Conservation (phyloP, 2,888 invertebrate species). For the Lasiommata megera region DNA sequence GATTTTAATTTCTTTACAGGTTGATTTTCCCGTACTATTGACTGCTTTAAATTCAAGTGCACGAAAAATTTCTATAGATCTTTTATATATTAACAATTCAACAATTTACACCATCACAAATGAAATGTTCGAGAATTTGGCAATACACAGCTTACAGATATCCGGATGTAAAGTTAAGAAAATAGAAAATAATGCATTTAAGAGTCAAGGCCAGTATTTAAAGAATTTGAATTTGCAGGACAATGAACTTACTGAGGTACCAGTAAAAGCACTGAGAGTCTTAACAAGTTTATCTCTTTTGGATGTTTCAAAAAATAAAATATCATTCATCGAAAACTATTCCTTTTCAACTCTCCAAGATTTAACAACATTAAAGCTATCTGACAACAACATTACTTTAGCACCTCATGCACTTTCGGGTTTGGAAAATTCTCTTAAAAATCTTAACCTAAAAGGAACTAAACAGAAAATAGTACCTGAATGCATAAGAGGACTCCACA, state of each 20-base stretch:
- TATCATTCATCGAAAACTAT: conserved; percentile 86
- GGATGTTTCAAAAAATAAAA: conserved; percentile 92
- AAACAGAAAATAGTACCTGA: conserved; percentile 90
- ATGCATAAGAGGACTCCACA: conserved; percentile 88
- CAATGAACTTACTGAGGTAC: conserved; percentile 89
- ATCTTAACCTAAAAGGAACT: conserved; percentile 94
- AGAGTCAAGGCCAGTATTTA: conserved; percentile 89
- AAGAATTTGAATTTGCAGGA: conserved; percentile 93
- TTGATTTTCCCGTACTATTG: conserved; percentile 88
- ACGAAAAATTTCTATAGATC: conserved; percentile 86
- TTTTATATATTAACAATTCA: conserved; percentile 94
- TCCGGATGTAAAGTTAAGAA: conserved; percentile 89
- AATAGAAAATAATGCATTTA: conserved; percentile 88
- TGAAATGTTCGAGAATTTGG: conserved; percentile 85
- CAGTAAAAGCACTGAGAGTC: conserved; percentile 85
- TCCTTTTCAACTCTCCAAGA: conserved; percentile 88
- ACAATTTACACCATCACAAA: conserved; percentile 86
- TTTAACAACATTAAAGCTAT: conserved; percentile 90
- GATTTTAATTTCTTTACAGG: conserved; percentile 60
- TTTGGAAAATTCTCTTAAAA: conserved; percentile 90
- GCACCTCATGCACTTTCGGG: conserved; percentile 87
- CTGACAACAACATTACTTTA: conserved; percentile 92
- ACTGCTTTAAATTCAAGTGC: conserved; percentile 87
- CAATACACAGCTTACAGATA: conserved; percentile 90
- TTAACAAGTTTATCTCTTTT: conserved; percentile 88